phyloP scores from a whole-genome alignment of 1,140 invertebrate species.

The Drosophila nasuta region DNA sequence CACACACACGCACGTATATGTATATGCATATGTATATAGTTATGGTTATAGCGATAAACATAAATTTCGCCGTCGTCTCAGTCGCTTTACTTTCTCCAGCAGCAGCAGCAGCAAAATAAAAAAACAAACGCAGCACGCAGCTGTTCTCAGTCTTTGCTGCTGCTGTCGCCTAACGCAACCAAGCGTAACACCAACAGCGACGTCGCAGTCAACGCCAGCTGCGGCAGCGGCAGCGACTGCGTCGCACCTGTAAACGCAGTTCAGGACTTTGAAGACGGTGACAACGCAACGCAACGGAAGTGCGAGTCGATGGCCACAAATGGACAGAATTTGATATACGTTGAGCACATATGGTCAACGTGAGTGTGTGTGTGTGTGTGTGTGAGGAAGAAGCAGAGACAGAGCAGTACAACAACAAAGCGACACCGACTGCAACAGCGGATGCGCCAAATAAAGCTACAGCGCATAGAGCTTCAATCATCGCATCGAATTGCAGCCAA shows the following conservation, averaged over 20 bases:
- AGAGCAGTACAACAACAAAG: slow-evolving; percentile 32
- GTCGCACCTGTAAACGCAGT: slow-evolving; percentile 64
- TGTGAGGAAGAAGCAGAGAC: background rate
- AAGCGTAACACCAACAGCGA: slow-evolving; percentile 31
- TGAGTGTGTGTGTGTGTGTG: slow-evolving; percentile 4
- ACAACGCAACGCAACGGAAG: slow-evolving; percentile 63
- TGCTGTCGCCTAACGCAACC: slow-evolving; percentile 19
- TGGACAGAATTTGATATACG: slow-evolving; percentile 67
- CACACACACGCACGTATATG: slow-evolving; percentile 2
- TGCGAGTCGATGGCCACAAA: slow-evolving; percentile 76
- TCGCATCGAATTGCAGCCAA: slow-evolving; percentile 34
- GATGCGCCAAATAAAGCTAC: slow-evolving; percentile 51
- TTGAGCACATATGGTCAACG: slow-evolving; percentile 53
- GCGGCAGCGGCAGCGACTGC: background rate
- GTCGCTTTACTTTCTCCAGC: slow-evolving; percentile 67
- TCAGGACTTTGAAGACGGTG: slow-evolving; percentile 10
- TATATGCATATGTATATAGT: slow-evolving; percentile 33
- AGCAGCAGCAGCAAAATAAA: background rate
- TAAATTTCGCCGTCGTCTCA: slow-evolving; percentile 71
- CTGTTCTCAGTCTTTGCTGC: slow-evolving; percentile 46
- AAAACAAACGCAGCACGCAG: slow-evolving; percentile 41
- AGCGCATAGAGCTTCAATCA: slow-evolving; percentile 20
- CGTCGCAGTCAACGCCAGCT: background rate
- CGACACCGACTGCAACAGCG: slow-evolving; percentile 24
- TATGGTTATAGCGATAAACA: slow-evolving; percentile 67